Evolutionary conservation across 2,888 invertebrate species (phyloP).

Genomic region (Mesochorus sp.): DNA sequence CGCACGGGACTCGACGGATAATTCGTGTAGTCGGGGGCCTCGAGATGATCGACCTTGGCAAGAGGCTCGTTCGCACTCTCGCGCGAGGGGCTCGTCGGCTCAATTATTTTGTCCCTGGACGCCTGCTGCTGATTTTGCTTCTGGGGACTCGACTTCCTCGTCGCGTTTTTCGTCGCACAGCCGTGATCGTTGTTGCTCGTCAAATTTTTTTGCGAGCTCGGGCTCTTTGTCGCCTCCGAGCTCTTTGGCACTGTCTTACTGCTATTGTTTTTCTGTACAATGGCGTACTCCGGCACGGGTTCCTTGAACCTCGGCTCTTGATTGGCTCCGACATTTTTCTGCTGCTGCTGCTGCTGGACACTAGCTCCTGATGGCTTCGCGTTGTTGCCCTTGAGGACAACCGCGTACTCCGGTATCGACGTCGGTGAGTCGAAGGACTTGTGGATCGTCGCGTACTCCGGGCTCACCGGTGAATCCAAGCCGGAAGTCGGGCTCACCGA

Average conservation of each 20-base stretch:
- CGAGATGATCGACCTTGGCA: constrained; percentile 68
- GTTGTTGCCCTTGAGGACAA: constrained; percentile 73
- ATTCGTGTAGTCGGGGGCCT: constrained; percentile 70
- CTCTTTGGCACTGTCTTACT: constrained; percentile 53
- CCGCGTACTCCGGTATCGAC: constrained; percentile 77
- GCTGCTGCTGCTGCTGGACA: not conserved
- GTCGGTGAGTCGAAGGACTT: constrained; percentile 69
- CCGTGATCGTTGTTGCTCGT: constrained; percentile 60
- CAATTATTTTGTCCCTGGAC: constrained; percentile 34
- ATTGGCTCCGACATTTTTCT: not conserved
- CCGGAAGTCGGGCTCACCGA: constrained; percentile 66
- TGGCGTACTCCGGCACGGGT: constrained; percentile 76
- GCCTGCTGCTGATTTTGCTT: too few relatives aligned
- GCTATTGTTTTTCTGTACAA: constrained; percentile 74
- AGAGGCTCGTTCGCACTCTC: constrained; percentile 67
- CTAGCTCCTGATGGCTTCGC: constrained; percentile 66
- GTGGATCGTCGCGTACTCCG: constrained; percentile 77
- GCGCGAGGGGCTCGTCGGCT: constrained; percentile 24
- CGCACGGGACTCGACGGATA: constrained; percentile 70
- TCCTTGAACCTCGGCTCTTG: constrained; percentile 6
- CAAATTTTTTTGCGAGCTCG: constrained; percentile 41
- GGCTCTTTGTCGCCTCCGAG: constrained; percentile 37
- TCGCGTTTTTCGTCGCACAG: constrained; percentile 50
- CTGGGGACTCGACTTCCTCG: constrained; percentile 53
- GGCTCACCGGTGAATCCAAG: constrained; percentile 72